phyloP scores from a whole-genome alignment of 2,797 vertebrate genomes.

The Amblyraja radiata region DNA sequence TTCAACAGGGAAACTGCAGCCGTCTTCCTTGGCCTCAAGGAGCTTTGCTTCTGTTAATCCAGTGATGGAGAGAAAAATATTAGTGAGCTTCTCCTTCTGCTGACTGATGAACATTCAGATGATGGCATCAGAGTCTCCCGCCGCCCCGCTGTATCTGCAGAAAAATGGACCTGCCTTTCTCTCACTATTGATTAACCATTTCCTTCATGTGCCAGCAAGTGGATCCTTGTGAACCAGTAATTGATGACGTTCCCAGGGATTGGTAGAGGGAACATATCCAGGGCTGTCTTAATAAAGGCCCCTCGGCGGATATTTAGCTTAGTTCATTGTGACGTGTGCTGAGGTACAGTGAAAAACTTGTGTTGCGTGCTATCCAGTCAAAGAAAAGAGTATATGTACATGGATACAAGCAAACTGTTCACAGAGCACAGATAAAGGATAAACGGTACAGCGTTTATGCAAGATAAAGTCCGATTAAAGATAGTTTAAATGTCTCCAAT shows the following conservation, averaged over 20 bases:
- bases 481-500: no score
- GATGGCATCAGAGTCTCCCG: background rate
- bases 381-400: no score
- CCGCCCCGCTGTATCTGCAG: background rate
- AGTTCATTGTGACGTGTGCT: no score
- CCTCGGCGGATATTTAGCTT: no score
- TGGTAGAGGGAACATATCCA: background rate
- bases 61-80: constrained; percentile 3
- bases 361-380: no score
- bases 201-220: background rate
- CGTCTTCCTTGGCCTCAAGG: background rate
- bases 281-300: background rate
- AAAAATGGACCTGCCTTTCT: background rate
- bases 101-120: background rate
- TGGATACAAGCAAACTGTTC: no score
- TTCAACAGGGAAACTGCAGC: constrained; percentile 45
- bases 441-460: no score
- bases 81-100: background rate
- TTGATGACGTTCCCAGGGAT: background rate
- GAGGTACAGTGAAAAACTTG: no score
- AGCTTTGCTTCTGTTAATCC: constrained; percentile 2
- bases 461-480: no score
- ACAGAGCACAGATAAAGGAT: no score
- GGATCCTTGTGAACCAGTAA: background rate
- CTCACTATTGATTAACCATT: background rate